Evolutionary conservation across 2,797 vertebrate species (phyloP).

Genomic region (Ammospiza maritima): DNA sequence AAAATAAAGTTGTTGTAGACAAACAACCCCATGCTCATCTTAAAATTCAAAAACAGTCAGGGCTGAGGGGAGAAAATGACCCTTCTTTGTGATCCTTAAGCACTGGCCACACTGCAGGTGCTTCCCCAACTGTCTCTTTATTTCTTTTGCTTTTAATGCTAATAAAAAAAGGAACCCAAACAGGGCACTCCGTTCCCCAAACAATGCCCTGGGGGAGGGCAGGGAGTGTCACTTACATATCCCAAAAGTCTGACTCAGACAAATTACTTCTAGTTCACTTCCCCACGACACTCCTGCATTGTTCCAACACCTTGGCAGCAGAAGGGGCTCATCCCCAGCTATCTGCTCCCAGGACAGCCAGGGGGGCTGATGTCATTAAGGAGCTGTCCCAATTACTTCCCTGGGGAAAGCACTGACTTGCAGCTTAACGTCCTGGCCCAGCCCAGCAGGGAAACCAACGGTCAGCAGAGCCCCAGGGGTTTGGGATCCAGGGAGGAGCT

Average conservation of each 20-base stretch:
- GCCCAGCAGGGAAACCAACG: slow-evolving; percentile 63
- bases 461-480: slow-evolving; percentile 6
- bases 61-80: neutral
- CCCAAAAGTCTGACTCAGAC: slow-evolving; percentile 70
- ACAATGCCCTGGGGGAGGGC: slow-evolving; percentile 64
- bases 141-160: slow-evolving; percentile 58
- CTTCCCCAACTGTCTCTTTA: slow-evolving; percentile 62
- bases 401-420: slow-evolving; percentile 69
- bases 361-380: slow-evolving; percentile 11
- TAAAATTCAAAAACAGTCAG: neutral
- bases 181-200: slow-evolving; percentile 31
- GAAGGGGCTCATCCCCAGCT: slow-evolving; percentile 61
- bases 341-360: slow-evolving; percentile 9
- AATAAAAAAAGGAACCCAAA: slow-evolving; percentile 59
- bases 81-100: slow-evolving; percentile 29
- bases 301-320: slow-evolving; percentile 74
- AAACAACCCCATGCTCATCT: neutral
- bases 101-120: slow-evolving; percentile 23
- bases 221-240: slow-evolving; percentile 44
- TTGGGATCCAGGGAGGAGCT: neutral
- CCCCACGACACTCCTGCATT: slow-evolving; percentile 75
- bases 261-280: slow-evolving; percentile 81
- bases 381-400: slow-evolving; percentile 74
- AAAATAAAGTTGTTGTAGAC: neutral
- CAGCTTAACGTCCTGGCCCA: slow-evolving; percentile 37